Base-by-base conservation (phyloP, 2,113 vertebrate genomes). In the Boleophthalmus pectinirostris region DNA sequence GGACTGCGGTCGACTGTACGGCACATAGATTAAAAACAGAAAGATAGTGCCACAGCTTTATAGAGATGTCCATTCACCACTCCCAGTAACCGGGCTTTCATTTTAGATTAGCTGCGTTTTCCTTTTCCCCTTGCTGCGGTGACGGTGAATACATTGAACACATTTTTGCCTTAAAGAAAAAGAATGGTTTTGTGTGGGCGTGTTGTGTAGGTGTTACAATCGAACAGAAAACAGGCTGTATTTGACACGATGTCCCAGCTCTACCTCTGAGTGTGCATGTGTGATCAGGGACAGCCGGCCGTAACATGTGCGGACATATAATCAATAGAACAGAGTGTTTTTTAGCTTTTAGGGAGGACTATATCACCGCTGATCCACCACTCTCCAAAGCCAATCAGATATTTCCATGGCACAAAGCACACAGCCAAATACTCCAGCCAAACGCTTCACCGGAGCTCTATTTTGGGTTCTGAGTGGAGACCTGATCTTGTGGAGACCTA, bases 291-390 rank as follows among this genome's bases (percentile, higher is more conserved):
- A 82, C 87, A 85, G 66, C 65, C 69, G 81, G 84, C 77, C 81
- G 86, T 90, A 90, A 92, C 85, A 74, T 91, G 85, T 88, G 86
- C 77, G 87, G 92, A 92, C 92, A 92, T 85, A 63, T 88, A 92
- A 92, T 93, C 92, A 87, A 93, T 93, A 82, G 45, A 70, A 87
- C 75, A 90, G 87, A 82, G 89, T 88, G 90, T 91, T 88, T 92
- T 92, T 87, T 83, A 85, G 91, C 90, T 92, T 91, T 91, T 91
- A 93, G 82, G 82, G 72, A 74, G 84, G 74, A 74, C 85, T 92
- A 89, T 89, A 90, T 80, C 85, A 70, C 70, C 35, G 60, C 83
- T 66, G 80, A 79, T 77, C 82, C 75, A 75, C 84, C 86, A 71
- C 79, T 83, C 78, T 84, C 77, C 85, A 78, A 85, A 81, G 57